Evolutionary conservation across 2,888 invertebrate genomes (phyloP).

Genomic region (Lysandra bellargus): DNA sequence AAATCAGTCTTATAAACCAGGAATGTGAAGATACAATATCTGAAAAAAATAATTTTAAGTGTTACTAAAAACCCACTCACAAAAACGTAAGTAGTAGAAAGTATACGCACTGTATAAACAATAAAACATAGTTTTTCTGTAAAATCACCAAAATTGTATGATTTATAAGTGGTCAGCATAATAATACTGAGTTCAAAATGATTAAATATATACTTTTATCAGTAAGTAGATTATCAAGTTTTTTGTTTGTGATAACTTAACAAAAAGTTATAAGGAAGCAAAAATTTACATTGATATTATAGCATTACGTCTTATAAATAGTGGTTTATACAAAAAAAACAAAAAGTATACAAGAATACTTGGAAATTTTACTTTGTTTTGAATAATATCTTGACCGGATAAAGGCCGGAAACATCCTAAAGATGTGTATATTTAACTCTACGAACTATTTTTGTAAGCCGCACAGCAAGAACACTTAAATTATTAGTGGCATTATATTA

Average conservation of each 20-base stretch:
- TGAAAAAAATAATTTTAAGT: slow-evolving; percentile 45
- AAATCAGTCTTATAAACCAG: slow-evolving; percentile 72
- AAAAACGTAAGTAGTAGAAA: not conserved
- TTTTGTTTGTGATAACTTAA: not conserved
- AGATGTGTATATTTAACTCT: not conserved
- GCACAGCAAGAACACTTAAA: not conserved
- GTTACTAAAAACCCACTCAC: not conserved
- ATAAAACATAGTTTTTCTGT: not conserved
- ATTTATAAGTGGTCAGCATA: not conserved
- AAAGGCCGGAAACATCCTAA: slow-evolving; percentile 63
- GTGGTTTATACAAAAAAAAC: not conserved
- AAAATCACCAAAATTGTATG: not conserved
- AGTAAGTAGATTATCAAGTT: not conserved
- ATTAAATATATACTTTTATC: not conserved
- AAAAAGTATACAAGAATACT: not conserved
- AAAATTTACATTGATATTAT: not conserved
- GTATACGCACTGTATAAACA: not conserved
- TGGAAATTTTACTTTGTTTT: slow-evolving; percentile 60
- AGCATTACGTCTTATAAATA: not conserved
- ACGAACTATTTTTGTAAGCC: not conserved
- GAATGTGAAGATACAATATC: slow-evolving; percentile 61
- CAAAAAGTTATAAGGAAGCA: not conserved
- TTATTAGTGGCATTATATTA: slow-evolving; percentile 7
- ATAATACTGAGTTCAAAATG: not conserved
- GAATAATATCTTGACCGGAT: slow-evolving; percentile 67